Evolutionary conservation across 2,113 vertebrate genomes (phyloP), one percentile per base, ranked within the genome.

Genomic region (Notothenia coriiceps): DNA sequence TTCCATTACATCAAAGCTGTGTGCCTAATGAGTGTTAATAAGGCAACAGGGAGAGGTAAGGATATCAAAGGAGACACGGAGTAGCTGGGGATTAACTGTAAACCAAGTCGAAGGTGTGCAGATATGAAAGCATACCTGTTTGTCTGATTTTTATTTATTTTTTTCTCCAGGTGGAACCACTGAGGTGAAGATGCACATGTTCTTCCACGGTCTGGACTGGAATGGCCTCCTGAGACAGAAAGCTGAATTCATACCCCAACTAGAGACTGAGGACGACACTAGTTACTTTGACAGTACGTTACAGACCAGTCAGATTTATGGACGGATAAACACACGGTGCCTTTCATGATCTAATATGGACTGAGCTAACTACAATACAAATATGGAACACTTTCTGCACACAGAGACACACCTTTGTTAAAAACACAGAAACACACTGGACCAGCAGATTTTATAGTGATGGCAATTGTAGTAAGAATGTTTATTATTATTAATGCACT

Each of bases 241-340:
- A 86, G 98, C 98, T 0, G 98, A 99, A 89, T 99, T 99, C 35
- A 96, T 99, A 83, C 98, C 98, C 0, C 98, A 99, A 69, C 93
- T 99, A 0, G 97, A 99, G 83, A 97, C 97, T 0, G 98, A 99
- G 54, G 98, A 99, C 0, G 98, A 99, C 92, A 99, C 98, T 82
- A 99, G 98, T 88, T 99, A 99, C 91, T 99, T 99, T 5, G 98
- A 99, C 94, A 98, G 98, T 99, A 93, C 77, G 97, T 83, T 56
- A 43, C 61, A 40, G 3, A 20, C 11, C 18, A 29, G 14, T 10
- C 33, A 44, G 15, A 73, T 71, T 56, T 65, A 33, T 72, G 55
- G 7, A 82, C 50, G 47, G 22, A 65, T 12, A 12, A 10, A 65
- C 43, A 40, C 22, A 20, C 51, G 4, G 8, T 2, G 2, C 59